Evolutionary conservation across 1,140 invertebrate species (phyloP), one percentile per base, ranked within the genome.

Genomic region (Pachyrhynchus sulphureomaculatus): DNA sequence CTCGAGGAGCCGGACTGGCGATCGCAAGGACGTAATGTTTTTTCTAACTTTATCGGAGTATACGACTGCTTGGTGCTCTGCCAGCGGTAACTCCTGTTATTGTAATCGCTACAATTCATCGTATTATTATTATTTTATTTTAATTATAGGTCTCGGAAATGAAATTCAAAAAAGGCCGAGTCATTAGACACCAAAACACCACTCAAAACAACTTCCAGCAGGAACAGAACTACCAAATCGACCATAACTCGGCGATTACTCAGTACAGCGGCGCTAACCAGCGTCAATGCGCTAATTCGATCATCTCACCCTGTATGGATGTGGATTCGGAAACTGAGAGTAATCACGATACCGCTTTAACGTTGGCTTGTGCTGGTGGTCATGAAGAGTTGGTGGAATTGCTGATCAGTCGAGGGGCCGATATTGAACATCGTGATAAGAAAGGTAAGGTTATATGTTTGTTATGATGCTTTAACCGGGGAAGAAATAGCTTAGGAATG

Each of bases 341-440:
- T 55, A 99, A 98, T 81, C 95, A 97, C 79, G 97, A 99, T 76
- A 99, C 97, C 18, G 95, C 97, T 26, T 80, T 99, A 21, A 99
- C 96, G 4, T 80, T 99, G 48, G 97, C 96, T 10, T 98, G 96
- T 81, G 93, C 95, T 60, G 96, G 95, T 54, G 97, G 96, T 0
- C 95, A 99, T 75, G 91, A 95, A 72, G 95, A 99, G 71, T 82
- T 99, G 0, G 95, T 98, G 4, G 90, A 93, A 75, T 81, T 99
- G 67, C 82, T 99, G 15, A 81, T 99, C 1, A 86, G 84, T 53
- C 85, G 95, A 62, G 92, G 92, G 39, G 94, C 96, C 1, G 89
- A 97, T 77, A 97, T 99, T 74, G 92, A 99, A 79, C 97, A 99
- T 79, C 83, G 96, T 4, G 97, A 99, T 75, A 99, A 99, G 77